These are phyloP conservation scores for Clarias magur DNA, from an alignment of 2,113 vertebrate genomes.

Conservation along the genomic window DNA sequence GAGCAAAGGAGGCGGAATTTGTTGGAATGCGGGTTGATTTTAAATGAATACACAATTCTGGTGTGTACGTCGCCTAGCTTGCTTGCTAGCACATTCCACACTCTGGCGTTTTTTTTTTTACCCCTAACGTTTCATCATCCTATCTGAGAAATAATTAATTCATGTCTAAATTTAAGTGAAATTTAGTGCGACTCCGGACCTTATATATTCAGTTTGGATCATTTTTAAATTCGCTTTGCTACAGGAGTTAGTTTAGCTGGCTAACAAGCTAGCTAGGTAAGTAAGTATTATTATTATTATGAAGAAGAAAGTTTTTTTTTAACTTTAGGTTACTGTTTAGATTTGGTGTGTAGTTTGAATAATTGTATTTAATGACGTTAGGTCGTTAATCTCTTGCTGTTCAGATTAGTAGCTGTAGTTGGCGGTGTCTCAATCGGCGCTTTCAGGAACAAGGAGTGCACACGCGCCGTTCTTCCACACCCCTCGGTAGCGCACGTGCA, in stretches of 20 bases:
- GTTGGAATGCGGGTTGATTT: background rate
- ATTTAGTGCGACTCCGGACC: background rate
- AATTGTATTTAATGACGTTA: background rate
- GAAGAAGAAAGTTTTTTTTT: background rate
- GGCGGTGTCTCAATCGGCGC: background rate
- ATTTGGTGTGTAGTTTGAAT: background rate
- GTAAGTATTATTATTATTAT: background rate
- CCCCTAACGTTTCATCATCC: background rate
- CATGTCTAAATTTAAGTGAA: background rate
- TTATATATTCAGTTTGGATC: background rate
- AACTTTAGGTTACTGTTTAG: background rate
- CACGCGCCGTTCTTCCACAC: background rate
- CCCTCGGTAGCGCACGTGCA: background rate
- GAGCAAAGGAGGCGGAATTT: conserved; percentile 1
- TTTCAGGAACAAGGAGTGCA: background rate
- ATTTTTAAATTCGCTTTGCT: background rate
- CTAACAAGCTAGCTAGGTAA: background rate
- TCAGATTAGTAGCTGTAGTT: background rate
- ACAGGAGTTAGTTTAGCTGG: background rate
- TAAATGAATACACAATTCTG: background rate
- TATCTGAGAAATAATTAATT: background rate
- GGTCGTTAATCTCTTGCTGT: background rate
- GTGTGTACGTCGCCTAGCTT: background rate
- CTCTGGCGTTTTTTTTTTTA: background rate
- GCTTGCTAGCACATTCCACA: background rate